phyloP scores from a whole-genome alignment of 2,113 vertebrate species.

The Nothobranchius kuhntae region DNA sequence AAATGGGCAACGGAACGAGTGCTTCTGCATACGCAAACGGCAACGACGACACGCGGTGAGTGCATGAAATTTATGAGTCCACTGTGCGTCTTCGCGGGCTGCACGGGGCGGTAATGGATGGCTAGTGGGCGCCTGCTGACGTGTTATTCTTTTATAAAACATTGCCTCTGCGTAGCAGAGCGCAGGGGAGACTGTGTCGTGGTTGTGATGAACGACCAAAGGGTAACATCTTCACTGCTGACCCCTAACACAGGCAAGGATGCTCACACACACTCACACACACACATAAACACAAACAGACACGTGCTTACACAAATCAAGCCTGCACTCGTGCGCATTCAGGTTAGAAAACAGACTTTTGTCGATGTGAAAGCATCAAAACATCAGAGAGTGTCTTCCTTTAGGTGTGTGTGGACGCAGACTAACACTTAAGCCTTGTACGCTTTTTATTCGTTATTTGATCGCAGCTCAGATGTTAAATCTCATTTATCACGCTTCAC shows the following conservation, averaged over 20 bases:
- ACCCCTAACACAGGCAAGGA: slow-evolving; percentile 66
- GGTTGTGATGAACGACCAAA: slow-evolving; percentile 79
- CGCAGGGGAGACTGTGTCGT: slow-evolving; percentile 77
- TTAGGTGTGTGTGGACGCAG: slow-evolving; percentile 39
- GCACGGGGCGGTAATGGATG: slow-evolving; percentile 77
- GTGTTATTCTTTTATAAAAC: slow-evolving; percentile 85
- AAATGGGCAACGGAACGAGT: background rate
- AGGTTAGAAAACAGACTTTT: slow-evolving; percentile 49
- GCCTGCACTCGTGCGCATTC: slow-evolving; percentile 49
- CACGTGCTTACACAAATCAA: slow-evolving; percentile 31
- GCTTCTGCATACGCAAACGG: slow-evolving; percentile 32
- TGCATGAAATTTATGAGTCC: slow-evolving; percentile 31
- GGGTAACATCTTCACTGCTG: slow-evolving; percentile 83
- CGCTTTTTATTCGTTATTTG: slow-evolving; percentile 48
- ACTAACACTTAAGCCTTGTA: slow-evolving; percentile 21
- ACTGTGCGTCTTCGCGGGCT: slow-evolving; percentile 51
- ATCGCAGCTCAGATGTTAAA: slow-evolving; percentile 54
- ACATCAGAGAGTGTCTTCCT: slow-evolving; percentile 20
- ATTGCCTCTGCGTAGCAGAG: slow-evolving; percentile 77
- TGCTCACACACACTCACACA: slow-evolving; percentile 43
- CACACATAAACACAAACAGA: slow-evolving; percentile 21
- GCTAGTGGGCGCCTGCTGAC: slow-evolving; percentile 70
- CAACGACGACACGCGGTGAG: slow-evolving; percentile 4
- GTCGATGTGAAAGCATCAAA: slow-evolving; percentile 14
- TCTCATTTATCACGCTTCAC: slow-evolving; percentile 48